Base-by-base conservation (phyloP, 2,888 invertebrate genomes). In the Patella caerulea region DNA sequence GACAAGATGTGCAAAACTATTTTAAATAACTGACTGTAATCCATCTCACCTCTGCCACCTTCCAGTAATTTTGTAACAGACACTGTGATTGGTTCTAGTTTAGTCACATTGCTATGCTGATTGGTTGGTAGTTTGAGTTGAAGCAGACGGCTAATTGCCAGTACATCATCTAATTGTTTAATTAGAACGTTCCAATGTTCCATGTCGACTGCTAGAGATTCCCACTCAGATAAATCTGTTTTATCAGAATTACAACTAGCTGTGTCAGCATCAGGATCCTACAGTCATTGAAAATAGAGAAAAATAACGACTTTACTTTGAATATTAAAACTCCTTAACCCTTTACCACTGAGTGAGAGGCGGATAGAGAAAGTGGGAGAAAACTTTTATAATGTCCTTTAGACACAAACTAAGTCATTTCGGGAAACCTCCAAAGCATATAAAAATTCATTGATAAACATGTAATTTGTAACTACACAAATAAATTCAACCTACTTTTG, bases 161-260 rank as follows among this genome's bases (percentile, higher is more conserved):
- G 94, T 2, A 96, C 94, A 90, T 98, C 97, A 91, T 98, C 97
- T 72, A 98, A 93, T 93, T 97, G 97, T 76, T 96, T 96, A 69
- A 96, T 95, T 1, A 98, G 92, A 73, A 96, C 92, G 19, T 95
- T 95, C 96, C 98, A 98, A 89, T 95, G 95, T 70, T 96, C 95
- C 86, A 95, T 94, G 89, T 98, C 98, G 83, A 95, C 94, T 2
- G 96, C 95, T 75, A 97, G 54, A 75, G 95, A 94, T 90, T 96
- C 96, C 96, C 96, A 97, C 71, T 94, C 94, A 17, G 81, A 77
- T 15, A 65, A 77, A 74, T 79, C 81, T 54, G 75, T 73, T 69
- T 84, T 83, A 59, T 83, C 85, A 14, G 81, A 78, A 65, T 73
- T 80, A n/a, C 76, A 76, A 73, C 86, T 85, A 56, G 86, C 82